These are phyloP conservation scores for Bemisia tabaci DNA, from an alignment of 1,140 invertebrate genomes.

Conservation along the genomic window DNA sequence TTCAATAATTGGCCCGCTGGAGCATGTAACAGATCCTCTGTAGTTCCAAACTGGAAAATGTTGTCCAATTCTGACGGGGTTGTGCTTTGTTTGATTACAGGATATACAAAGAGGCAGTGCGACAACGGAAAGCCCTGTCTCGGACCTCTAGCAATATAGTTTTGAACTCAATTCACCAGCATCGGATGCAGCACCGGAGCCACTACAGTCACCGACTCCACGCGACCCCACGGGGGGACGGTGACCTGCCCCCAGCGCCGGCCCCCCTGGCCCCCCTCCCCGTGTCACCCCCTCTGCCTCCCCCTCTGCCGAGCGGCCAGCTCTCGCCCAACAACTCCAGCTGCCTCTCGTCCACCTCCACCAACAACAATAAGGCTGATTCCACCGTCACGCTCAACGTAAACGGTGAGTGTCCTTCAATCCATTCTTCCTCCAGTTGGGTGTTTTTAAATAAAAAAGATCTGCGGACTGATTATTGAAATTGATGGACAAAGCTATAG, in stretches of 20 bases:
- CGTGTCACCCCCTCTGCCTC: too few species aligned
- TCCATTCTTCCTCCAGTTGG: too few species aligned
- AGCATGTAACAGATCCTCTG: too few species aligned
- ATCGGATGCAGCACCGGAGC: conserved; percentile 42
- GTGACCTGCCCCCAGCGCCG: conserved; percentile 29
- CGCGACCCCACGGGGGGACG: conserved; percentile 48
- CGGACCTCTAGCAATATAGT: conserved; percentile 68
- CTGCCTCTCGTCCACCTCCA: not conserved
- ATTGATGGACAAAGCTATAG: too few species aligned
- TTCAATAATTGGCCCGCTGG: too few species aligned
- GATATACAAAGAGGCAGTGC: conserved; percentile 72
- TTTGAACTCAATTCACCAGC: conserved; percentile 65
- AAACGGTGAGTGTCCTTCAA: not conserved
- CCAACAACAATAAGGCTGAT: not conserved
- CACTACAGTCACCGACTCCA: conserved; percentile 51
- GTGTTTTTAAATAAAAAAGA: too few species aligned
- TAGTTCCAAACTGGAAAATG: too few species aligned
- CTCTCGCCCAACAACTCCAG: not conserved
- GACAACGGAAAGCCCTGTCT: conserved; percentile 71
- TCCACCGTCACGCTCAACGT: not conserved
- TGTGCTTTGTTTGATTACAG: conserved; percentile 18
- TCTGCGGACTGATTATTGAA: too few species aligned
- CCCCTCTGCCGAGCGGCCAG: too few species aligned
- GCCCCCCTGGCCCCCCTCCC: too few species aligned
- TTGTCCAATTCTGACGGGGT: too few species aligned